A percentile compares a stretch with the other conserved stretches of the same genome.
These are phyloP conservation scores for Lepidurus apus DNA, from an alignment of 1,140 invertebrate genomes.

Conservation along the genomic window DNA sequence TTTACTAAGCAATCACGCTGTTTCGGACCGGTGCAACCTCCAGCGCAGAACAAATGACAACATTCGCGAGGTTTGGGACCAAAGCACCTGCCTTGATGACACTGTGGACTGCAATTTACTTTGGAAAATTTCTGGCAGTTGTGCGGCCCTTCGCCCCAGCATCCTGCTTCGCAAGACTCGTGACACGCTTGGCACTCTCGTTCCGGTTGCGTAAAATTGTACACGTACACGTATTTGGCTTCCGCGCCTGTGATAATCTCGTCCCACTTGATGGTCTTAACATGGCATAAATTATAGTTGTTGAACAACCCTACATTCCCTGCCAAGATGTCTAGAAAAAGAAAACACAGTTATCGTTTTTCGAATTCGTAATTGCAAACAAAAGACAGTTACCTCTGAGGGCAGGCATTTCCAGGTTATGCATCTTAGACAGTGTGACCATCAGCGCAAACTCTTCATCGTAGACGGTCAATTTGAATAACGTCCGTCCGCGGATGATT, in stretches of 20 bases:
- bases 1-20: slow-evolving; percentile 82
- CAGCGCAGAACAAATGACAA: slow-evolving; percentile 93
- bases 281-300: slow-evolving; percentile 92
- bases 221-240: slow-evolving; percentile 66
- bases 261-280: slow-evolving; percentile 90
- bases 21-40: slow-evolving; percentile 86
- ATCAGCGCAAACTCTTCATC: slow-evolving; percentile 79
- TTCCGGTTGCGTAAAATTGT: slow-evolving; percentile 73
- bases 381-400: slow-evolving; percentile 63
- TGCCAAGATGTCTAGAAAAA: slow-evolving; percentile 66
- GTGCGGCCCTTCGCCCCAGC: slow-evolving; percentile 86
- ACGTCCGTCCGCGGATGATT: slow-evolving; percentile 86
- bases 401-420: slow-evolving; percentile 81
- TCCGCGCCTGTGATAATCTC: slow-evolving; percentile 83
- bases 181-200: slow-evolving; percentile 73
- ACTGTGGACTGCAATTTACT: slow-evolving; percentile 87
- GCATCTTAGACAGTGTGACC: slow-evolving; percentile 79
- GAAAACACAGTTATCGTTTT: slow-evolving; percentile 32
- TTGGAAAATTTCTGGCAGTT: slow-evolving; percentile 96
- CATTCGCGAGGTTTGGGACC: slow-evolving; percentile 87
- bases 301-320: slow-evolving; percentile 88
- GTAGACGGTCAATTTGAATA: slow-evolving; percentile 77
- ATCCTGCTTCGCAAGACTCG: slow-evolving; percentile 68
- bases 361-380: neutral
- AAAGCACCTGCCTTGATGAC: slow-evolving; percentile 86